A percentile compares a stretch with the other conserved stretches of the same genome.
Evolutionary conservation across 2,797 vertebrate genomes (phyloP).

Genomic region (Enoplosus armatus): DNA sequence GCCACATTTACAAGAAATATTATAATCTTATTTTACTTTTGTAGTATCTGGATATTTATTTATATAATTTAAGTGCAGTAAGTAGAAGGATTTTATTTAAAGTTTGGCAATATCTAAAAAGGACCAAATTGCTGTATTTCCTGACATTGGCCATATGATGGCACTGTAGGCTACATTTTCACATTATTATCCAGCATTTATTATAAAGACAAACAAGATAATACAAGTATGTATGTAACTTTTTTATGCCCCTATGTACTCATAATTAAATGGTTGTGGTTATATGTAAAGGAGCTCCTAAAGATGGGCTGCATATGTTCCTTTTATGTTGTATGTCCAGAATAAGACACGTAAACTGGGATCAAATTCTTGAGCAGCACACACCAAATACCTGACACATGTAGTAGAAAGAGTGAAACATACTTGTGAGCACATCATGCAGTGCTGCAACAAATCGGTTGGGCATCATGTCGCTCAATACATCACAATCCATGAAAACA

Average conservation of each 20-base stretch:
- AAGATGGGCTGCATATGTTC: slow-evolving; percentile 38
- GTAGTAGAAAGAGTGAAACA: slow-evolving; percentile 22
- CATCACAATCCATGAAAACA: slow-evolving; percentile 42
- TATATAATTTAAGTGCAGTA: too few relatives aligned
- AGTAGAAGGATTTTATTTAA: not conserved
- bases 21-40: not conserved
- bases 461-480: slow-evolving; percentile 34
- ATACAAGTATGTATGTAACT: not conserved
- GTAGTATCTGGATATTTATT: not conserved
- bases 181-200: not conserved
- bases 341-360: not conserved
- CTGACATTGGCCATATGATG: slow-evolving; percentile 58
- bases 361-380: not conserved
- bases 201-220: not conserved
- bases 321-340: slow-evolving; percentile 16
- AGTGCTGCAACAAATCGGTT: slow-evolving; percentile 24
- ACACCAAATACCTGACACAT: slow-evolving; percentile 24
- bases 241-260: not conserved
- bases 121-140: not conserved
- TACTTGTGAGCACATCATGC: not conserved
- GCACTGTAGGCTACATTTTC: slow-evolving; percentile 32
- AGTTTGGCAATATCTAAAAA: not conserved
- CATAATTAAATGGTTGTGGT: slow-evolving; percentile 20
- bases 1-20: not conserved
- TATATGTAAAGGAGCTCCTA: slow-evolving; percentile 1